Evolutionary conservation across 1,140 invertebrate genomes (phyloP).

Genomic region (Ceratoteleas bidentatus): DNA sequence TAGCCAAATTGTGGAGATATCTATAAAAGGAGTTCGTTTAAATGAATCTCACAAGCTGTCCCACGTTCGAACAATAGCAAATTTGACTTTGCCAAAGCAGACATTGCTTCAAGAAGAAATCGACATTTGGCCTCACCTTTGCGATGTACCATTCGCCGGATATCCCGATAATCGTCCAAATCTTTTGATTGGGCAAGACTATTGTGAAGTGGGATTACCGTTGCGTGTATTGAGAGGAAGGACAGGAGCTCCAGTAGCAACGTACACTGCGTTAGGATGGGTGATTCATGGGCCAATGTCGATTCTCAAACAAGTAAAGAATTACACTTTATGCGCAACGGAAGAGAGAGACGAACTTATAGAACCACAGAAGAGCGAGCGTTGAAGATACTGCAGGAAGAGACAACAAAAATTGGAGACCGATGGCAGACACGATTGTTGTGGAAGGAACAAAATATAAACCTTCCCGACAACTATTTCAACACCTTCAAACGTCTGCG

Average conservation of each 20-base stretch:
- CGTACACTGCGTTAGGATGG: conserved; percentile 13
- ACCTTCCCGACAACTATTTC: too few relatives aligned
- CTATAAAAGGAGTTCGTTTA: neutral
- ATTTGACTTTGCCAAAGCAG: neutral
- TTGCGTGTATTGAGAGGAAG: neutral
- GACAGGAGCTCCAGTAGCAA: neutral
- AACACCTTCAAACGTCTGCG: too few relatives aligned
- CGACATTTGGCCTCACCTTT: neutral
- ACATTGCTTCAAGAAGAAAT: neutral
- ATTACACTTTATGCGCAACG: too few relatives aligned
- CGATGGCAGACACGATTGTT: too few relatives aligned
- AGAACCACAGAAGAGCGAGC: too few relatives aligned
- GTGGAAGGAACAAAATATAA: too few relatives aligned
- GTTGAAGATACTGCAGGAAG: too few relatives aligned
- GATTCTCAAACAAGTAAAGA: too few relatives aligned
- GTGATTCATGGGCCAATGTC: conserved; percentile 12
- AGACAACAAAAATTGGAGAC: too few relatives aligned
- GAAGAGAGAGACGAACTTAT: too few relatives aligned
- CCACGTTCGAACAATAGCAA: neutral
- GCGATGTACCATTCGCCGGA: too few relatives aligned
- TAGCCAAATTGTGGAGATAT: neutral
- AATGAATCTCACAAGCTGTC: neutral
- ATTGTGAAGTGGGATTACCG: neutral
- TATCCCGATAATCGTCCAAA: neutral
- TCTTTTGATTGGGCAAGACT: neutral